phyloP scores from a whole-genome alignment of 2,113 vertebrate genomes.

The Alethe diademata region DNA sequence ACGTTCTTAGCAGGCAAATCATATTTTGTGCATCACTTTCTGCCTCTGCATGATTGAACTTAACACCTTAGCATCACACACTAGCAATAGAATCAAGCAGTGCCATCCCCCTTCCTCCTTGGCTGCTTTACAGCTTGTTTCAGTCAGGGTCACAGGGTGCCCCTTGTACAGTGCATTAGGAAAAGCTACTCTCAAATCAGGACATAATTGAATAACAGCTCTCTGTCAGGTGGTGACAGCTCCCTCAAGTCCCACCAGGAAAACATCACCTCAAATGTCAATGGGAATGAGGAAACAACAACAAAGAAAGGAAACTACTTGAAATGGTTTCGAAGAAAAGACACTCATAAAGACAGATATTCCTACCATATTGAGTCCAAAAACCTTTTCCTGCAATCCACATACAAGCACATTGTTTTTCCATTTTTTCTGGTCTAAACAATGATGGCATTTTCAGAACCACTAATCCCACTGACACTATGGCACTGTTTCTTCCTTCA shows the following conservation, averaged over 20 bases:
- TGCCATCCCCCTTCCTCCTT: background rate
- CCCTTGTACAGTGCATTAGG: background rate
- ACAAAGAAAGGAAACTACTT: background rate
- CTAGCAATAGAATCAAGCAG: background rate
- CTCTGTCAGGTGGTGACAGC: background rate
- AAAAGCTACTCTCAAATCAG: background rate
- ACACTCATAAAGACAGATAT: background rate
- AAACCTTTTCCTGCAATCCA: background rate
- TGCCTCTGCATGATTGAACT: background rate
- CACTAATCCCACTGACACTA: background rate
- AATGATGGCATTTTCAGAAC: background rate
- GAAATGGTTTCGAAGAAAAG: background rate
- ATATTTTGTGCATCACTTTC: background rate
- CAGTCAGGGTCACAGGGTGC: fast-evolving
- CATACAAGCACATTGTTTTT: background rate
- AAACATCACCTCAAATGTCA: background rate
- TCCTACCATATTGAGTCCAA: background rate
- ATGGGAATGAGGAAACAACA: background rate
- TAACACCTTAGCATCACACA: background rate
- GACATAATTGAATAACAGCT: background rate
- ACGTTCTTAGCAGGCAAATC: background rate
- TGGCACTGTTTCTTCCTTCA: background rate
- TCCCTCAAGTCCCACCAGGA: background rate
- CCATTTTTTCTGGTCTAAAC: background rate
- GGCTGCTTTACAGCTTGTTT: background rate